phyloP scores from a whole-genome alignment of 2,888 invertebrate genomes.

The Orgyia antiqua region DNA sequence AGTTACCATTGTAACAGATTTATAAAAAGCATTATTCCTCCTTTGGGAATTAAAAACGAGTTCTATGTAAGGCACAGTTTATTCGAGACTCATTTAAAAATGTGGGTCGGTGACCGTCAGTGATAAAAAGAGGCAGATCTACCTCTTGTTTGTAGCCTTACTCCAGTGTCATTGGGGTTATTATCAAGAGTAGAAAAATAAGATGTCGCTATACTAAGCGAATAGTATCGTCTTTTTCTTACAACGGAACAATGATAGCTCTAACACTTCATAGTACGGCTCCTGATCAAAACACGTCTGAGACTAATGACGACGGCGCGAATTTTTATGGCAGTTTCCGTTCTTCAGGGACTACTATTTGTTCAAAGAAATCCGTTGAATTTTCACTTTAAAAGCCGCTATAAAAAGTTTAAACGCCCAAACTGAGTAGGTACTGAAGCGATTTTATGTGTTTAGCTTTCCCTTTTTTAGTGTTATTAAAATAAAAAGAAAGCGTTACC shows the following conservation, averaged over 20 bases:
- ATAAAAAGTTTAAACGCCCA: conserved; percentile 55
- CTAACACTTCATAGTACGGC: conserved; percentile 37
- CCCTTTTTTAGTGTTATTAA: conserved; percentile 30
- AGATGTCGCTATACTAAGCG: conserved; percentile 24
- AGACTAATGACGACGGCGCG: conserved; percentile 67
- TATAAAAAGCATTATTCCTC: conserved; percentile 27
- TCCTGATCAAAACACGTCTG: conserved; percentile 72
- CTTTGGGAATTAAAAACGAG: conserved; percentile 42
- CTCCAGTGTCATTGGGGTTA: conserved; percentile 36
- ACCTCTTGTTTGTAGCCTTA: conserved; percentile 29
- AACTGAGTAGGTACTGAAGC: conserved; percentile 36
- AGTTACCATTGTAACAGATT: conserved; percentile 8
- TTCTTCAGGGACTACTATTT: conserved; percentile 60
- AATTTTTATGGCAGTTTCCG: conserved; percentile 66
- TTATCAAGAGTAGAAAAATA: conserved; percentile 29
- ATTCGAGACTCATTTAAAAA: conserved; percentile 49
- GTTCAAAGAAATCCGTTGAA: conserved; percentile 57
- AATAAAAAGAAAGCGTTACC: conserved; percentile 17
- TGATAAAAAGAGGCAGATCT: conserved; percentile 47
- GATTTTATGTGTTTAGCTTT: conserved; percentile 37
- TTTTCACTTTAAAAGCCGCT: conserved; percentile 49
- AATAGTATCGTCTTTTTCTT: conserved; percentile 25
- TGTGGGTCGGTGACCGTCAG: conserved; percentile 44
- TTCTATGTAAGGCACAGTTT: conserved; percentile 34
- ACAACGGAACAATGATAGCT: conserved; percentile 33